Conservation (phyloP, 2,113 vertebrate genomes). For the Rattus norvegicus region DNA sequence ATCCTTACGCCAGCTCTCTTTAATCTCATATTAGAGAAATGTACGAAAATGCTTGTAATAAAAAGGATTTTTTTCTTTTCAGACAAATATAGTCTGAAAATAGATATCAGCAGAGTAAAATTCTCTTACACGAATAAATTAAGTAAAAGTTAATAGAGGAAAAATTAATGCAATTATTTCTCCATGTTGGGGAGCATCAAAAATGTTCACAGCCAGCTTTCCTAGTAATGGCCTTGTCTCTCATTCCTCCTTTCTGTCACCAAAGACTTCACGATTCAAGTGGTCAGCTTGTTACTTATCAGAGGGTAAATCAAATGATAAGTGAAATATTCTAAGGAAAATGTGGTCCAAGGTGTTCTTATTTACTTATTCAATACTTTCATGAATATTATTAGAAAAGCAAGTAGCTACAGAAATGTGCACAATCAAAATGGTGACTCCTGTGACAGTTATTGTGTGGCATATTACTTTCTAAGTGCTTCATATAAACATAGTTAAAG, state of each 20-base stretch:
- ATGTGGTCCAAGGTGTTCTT: not conserved
- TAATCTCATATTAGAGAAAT: not conserved
- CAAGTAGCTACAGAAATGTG: not conserved
- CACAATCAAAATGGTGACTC: not conserved
- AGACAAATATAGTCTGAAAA: not conserved
- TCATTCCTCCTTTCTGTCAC: not conserved
- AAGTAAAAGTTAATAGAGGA: not conserved
- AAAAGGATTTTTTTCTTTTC: not conserved
- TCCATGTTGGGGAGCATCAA: conserved; percentile 14
- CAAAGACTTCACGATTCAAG: not conserved
- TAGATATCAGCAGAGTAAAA: not conserved
- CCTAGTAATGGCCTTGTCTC: not conserved
- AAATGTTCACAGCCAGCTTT: not conserved
- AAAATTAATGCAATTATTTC: not conserved
- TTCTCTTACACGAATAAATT: conserved; percentile 14
- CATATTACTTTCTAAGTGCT: not conserved
- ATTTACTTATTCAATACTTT: not conserved
- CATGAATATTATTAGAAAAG: not conserved
- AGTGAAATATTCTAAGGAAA: not conserved
- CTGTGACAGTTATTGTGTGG: not conserved
- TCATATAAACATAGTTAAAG: not conserved
- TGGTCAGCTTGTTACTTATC: not conserved
- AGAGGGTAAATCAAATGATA: conserved; percentile 1
- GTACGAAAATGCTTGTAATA: conserved; percentile 4
- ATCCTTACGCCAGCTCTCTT: not conserved